Percentiles rank a stretch among this genome's conserved stretches.
Evolutionary conservation across 2,797 vertebrate species (phyloP).

Genomic region (Ptychadena robeensis): DNA sequence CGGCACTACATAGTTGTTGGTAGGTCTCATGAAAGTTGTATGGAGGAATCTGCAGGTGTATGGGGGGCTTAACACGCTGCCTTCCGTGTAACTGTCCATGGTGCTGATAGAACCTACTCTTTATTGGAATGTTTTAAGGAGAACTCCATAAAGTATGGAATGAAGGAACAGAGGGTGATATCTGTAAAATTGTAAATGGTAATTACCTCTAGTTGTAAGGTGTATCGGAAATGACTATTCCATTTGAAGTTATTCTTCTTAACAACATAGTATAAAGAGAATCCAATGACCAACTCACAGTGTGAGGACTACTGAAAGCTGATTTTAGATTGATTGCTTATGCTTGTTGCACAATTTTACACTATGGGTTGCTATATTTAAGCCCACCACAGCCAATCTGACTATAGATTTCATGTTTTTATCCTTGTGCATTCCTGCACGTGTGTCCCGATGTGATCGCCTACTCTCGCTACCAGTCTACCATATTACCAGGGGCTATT

Average conservation of each 20-base stretch:
- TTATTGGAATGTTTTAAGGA: background rate
- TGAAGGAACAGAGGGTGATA: background rate
- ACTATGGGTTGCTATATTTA: background rate
- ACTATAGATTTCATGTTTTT: background rate
- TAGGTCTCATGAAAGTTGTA: too few relatives aligned
- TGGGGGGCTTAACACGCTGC: background rate
- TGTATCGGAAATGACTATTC: background rate
- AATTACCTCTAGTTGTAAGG: background rate
- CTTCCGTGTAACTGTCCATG: constrained; percentile 8
- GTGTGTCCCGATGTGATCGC: too few relatives aligned
- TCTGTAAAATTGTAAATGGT: background rate
- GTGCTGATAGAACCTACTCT: background rate
- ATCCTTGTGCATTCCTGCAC: too few relatives aligned
- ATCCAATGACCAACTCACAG: background rate
- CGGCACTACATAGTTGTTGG: too few relatives aligned
- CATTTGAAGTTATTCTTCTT: background rate
- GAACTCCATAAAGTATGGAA: background rate
- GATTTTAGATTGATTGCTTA: background rate
- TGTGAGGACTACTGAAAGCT: background rate
- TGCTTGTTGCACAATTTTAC: background rate
- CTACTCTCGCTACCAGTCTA: too few relatives aligned
- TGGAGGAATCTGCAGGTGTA: too few relatives aligned
- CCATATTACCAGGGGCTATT: too few relatives aligned
- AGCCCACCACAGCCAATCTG: background rate
- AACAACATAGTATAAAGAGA: background rate